Conservation (phyloP, 2,888 invertebrate species). For the Callyntrura sp. region DNA sequence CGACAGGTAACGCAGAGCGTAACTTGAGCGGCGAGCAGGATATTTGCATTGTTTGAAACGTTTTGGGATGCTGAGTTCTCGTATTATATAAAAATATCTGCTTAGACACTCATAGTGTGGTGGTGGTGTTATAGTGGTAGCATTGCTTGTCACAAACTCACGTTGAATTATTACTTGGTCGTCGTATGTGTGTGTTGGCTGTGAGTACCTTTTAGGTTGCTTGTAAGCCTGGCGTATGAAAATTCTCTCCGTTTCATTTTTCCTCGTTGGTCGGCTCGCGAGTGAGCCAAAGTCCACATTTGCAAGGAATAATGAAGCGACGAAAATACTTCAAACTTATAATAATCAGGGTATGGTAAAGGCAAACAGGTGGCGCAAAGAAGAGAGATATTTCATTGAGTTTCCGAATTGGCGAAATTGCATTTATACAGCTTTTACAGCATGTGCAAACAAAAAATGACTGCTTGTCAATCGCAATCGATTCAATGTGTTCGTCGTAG, state of each 20-base stretch:
- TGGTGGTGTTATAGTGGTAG: too few relatives aligned
- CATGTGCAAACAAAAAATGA: too few relatives aligned
- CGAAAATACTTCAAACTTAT: conserved; percentile 11
- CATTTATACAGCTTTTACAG: too few relatives aligned
- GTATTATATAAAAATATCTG: neutral
- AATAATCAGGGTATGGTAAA: neutral
- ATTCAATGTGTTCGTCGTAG: too few relatives aligned
- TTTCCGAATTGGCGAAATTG: too few relatives aligned
- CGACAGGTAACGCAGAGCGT: neutral
- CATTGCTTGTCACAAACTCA: too few relatives aligned
- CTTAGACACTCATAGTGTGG: neutral
- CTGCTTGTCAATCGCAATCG: too few relatives aligned
- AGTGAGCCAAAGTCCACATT: neutral
- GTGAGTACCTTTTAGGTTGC: neutral
- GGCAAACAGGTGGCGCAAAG: too few relatives aligned
- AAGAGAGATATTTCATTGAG: too few relatives aligned
- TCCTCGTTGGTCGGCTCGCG: neutral
- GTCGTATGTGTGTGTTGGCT: neutral
- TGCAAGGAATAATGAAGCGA: conserved; percentile 30
- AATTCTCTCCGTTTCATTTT: conserved; percentile 30
- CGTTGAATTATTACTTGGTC: neutral
- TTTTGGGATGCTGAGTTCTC: too few relatives aligned
- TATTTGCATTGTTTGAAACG: conserved; percentile 1
- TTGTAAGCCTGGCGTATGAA: conserved; percentile 17
- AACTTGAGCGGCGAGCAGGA: neutral